Base-by-base conservation (phyloP, 2,113 vertebrate species). In the Neolamprologus brichardi region DNA sequence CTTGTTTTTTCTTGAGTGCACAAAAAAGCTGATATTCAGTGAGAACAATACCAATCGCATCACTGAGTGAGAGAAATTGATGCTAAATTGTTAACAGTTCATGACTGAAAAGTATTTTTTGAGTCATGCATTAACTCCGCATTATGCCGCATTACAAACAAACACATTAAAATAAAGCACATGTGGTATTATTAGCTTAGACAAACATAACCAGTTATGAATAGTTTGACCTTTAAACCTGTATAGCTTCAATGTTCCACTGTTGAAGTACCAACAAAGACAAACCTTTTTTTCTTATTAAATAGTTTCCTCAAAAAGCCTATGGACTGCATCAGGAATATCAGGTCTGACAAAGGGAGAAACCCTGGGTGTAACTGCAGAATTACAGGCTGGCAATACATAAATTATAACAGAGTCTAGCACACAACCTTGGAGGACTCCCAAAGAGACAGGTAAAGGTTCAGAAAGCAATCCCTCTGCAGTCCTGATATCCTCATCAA, bases 361-460 rank as follows among this genome's bases (percentile, higher is more conserved):
- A 83, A 81, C 84, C 86, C 44, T 70, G 62, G 81, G 67, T 86
- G 58, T 81, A 64, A 88, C 53, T 87, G 81, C 81, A 89, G 23
- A 51, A 85, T 75, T 34, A 51, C 41, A 58, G 67, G 44, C 89
- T 10, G 32, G 30, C 46, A 32, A 2, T 52, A 52, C 60, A 81
- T 84, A 32, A 77, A 84, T 83, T 53, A 20, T 77, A 85, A 51
- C 51, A 9, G 79, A 85, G 81, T 82, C 90, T 41, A 88, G 81
- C 75, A 81, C 54, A 49, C 46, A 78, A 53, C 89, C 92, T 86
- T 93, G 92, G 81, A 60, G 87, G 79, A 87, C 84, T 87, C 90
- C 90, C 89, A 94, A 79, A 89, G 88, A 92, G 91, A 92, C 77
- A 20, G 17, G 60, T 20, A 89, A 87, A 60, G 53, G 89, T 90